Evolutionary conservation across 2,113 vertebrate genomes (phyloP), one percentile per base, ranked within the genome.

Genomic region (Corythornis vintsioides): DNA sequence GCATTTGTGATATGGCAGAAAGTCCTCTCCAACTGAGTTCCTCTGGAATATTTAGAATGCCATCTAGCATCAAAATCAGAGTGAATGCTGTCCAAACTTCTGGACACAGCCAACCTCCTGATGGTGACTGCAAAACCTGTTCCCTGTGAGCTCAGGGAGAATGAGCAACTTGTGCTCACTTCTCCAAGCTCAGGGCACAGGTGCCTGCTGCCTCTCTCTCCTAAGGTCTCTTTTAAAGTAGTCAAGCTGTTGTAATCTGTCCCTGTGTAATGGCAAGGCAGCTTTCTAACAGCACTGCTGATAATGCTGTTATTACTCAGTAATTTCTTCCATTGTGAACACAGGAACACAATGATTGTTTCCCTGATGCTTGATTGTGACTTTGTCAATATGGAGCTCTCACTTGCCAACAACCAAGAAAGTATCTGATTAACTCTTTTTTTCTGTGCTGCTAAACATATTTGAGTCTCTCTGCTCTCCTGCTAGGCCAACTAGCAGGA

Each of bases 371-470:
- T 70, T 47, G 71, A 73, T 29, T 87, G 89, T 47, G 71, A 42
- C 57, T 89, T 48, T 77, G 64, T 91, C 78, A 89, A 91, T 89
- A 79, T 8, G 19, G 43, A 67, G 31, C 57, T 85, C 50, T 82
- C 55, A 22, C 45, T 79, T 66, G 50, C 64, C 64, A 76, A 38
- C 69, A 59, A 40, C 59, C 28, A 74, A 83, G 80, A 74, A 92
- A 83, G 22, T n/a, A 88, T 77, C 82, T 88, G 52, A 95, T 94
- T 95, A 92, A 74, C 59, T 80, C 42, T 24, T 83, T 89, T 60
- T 31, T 66, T 73, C 50, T 67, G 10, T 26, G 2, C 22, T 17
- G 3, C 42, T 70, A 60, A 89, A 73, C 12, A 7, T n/a, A 14
- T 42, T 80, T 38, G 33, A 77, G 47, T 25, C 12, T 66, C 60